Evolutionary conservation across 1,140 invertebrate species (phyloP).

Genomic region (Tribolium castaneum): DNA sequence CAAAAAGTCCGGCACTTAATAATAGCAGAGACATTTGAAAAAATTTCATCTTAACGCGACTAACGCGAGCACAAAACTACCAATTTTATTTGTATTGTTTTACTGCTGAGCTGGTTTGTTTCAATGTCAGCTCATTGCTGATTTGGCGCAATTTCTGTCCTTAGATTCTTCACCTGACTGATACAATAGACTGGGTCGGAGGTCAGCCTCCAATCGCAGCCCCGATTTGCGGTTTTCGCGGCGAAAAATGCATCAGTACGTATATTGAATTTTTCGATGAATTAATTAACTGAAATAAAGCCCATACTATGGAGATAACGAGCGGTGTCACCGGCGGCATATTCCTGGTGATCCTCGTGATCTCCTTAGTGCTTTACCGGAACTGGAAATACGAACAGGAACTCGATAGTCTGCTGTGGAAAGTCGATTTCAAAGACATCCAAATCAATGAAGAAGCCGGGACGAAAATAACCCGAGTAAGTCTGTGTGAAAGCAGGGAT

Average conservation of each 20-base stretch:
- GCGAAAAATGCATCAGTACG: constrained; percentile 91
- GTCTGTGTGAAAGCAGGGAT: neutral
- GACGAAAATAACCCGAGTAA: constrained; percentile 66
- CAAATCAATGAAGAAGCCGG: constrained; percentile 70
- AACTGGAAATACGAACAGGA: constrained; percentile 97
- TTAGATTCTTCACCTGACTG: constrained; percentile 76
- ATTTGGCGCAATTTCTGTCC: constrained; percentile 32
- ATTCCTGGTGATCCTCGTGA: constrained; percentile 75
- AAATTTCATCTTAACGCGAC: neutral
- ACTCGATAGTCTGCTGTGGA: constrained; percentile 93
- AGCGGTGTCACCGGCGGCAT: constrained; percentile 82
- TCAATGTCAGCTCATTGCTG: neutral
- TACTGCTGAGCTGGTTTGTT: constrained; percentile 13
- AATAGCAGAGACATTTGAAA: constrained; percentile 26
- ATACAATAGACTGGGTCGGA: constrained; percentile 82
- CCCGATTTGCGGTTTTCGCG: constrained; percentile 90
- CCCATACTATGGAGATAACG: constrained; percentile 84
- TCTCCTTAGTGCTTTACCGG: constrained; percentile 79
- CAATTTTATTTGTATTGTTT: constrained; percentile 10
- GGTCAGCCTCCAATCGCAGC: constrained; percentile 87
- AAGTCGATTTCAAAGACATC: constrained; percentile 93
- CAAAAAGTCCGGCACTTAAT: constrained; percentile 8
- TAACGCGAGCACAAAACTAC: neutral
- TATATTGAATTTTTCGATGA: constrained; percentile 58
- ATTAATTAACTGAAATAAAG: constrained; percentile 64